Evolutionary conservation across 2,797 vertebrate species (phyloP).

Genomic region (Pygocentrus nattereri): DNA sequence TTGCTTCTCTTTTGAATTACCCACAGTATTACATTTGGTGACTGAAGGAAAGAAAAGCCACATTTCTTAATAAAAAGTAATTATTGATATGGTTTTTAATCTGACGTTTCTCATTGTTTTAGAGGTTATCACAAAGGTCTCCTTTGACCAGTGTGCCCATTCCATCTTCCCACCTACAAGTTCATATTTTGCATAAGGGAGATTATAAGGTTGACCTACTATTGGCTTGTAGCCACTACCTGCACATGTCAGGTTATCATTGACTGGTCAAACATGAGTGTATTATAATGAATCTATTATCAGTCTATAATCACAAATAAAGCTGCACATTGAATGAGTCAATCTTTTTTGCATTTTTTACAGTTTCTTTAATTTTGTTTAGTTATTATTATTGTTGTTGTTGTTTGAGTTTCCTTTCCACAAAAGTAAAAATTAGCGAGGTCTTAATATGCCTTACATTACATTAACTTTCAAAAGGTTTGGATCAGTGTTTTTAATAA

Average conservation of each 20-base stretch:
- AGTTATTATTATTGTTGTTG: neutral
- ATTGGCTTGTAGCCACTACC: constrained; percentile 1
- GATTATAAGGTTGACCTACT: neutral
- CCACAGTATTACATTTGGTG: neutral
- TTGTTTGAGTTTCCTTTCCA: neutral
- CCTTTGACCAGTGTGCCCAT: neutral
- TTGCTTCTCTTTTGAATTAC: neutral
- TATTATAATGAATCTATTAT: neutral
- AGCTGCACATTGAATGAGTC: neutral
- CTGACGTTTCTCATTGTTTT: constrained; percentile 14
- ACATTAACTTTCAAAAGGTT: neutral
- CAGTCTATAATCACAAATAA: neutral
- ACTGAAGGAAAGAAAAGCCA: neutral
- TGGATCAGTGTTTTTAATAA: no score
- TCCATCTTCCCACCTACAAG: neutral
- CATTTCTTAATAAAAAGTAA: constrained; percentile 3
- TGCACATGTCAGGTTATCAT: constrained; percentile 1
- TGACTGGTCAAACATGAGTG: neutral
- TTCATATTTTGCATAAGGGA: neutral
- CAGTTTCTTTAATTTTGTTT: neutral
- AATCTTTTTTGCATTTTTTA: neutral
- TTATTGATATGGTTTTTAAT: constrained; percentile 17
- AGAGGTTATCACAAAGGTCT: neutral
- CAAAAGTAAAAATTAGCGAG: neutral
- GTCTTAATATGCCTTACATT: neutral